A percentile compares a stretch with the other conserved stretches of the same genome.
Evolutionary conservation across 2,797 vertebrate species (phyloP).

Genomic region (Lutjanus campechanus): DNA sequence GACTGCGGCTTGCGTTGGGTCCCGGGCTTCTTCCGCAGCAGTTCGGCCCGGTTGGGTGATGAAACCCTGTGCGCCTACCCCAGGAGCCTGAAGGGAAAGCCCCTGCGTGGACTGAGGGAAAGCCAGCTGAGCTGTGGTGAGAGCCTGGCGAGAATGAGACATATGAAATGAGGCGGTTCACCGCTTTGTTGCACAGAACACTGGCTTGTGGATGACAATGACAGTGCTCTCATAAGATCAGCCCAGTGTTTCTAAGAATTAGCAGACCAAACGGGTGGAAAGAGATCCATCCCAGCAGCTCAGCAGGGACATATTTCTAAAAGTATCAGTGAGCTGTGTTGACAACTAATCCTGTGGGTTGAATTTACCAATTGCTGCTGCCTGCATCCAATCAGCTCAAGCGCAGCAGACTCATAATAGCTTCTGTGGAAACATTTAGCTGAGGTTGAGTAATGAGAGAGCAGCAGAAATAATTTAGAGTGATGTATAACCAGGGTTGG

Average conservation of each 20-base stretch:
- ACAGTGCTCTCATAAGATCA: constrained; percentile 32
- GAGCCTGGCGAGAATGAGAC: constrained; percentile 54
- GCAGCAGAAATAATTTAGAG: constrained; percentile 50
- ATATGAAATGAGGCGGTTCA: constrained; percentile 56
- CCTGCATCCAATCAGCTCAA: constrained; percentile 69
- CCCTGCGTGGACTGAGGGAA: constrained; percentile 86
- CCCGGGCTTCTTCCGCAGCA: constrained; percentile 88
- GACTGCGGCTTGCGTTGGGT: constrained; percentile 95
- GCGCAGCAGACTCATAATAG: constrained; percentile 62
- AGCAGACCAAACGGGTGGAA: constrained; percentile 32
- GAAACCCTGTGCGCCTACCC: constrained; percentile 92
- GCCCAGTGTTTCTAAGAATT: constrained; percentile 46
- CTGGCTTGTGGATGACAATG: constrained; percentile 43
- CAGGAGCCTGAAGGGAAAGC: constrained; percentile 83
- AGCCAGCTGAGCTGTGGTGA: constrained; percentile 94
- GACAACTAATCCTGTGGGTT: constrained; percentile 75
- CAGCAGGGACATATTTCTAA: constrained; percentile 65
- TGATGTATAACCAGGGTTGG: neutral
- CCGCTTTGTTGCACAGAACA: constrained; percentile 45
- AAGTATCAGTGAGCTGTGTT: constrained; percentile 62
- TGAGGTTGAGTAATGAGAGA: constrained; percentile 64
- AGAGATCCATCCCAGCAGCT: constrained; percentile 40
- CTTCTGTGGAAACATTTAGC: constrained; percentile 70
- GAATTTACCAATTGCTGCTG: constrained; percentile 70
- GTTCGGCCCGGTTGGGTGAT: constrained; percentile 87